These are phyloP conservation scores for Hyppa rectilinea DNA, from an alignment of 2,888 invertebrate genomes.

Conservation along the genomic window DNA sequence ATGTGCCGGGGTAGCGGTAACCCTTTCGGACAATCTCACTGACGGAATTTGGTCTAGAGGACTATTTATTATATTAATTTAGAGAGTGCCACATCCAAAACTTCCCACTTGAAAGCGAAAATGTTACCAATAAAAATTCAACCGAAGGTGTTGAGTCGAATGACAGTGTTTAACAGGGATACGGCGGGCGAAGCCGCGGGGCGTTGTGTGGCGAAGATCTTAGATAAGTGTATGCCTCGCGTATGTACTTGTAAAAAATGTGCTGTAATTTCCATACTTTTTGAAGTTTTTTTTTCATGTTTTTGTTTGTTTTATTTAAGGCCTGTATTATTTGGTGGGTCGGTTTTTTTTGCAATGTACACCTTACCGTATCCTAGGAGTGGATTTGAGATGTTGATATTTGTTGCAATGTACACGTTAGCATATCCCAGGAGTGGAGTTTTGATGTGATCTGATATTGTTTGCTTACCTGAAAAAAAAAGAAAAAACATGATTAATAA, in stretches of 20 bases:
- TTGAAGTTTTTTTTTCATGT: slow-evolving; percentile 15
- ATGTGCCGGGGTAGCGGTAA: no score
- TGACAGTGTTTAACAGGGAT: slow-evolving; percentile 70
- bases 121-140: slow-evolving; percentile 81
- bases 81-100: slow-evolving; percentile 66
- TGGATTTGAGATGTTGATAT: background rate
- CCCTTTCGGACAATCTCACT: no score
- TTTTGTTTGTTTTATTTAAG: slow-evolving; percentile 2
- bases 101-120: slow-evolving; percentile 58
- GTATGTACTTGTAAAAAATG: slow-evolving; percentile 39
- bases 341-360: background rate
- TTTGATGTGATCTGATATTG: background rate
- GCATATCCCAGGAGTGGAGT: background rate
- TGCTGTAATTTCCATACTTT: slow-evolving; percentile 59
- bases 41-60: no score
- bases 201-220: slow-evolving; percentile 63
- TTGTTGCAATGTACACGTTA: background rate
- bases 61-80: no score
- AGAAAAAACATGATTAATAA: slow-evolving; percentile 14
- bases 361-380: slow-evolving; percentile 7
- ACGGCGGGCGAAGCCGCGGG: slow-evolving; percentile 68
- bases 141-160: slow-evolving; percentile 85
- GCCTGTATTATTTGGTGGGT: background rate
- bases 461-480: slow-evolving; percentile 54
- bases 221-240: slow-evolving; percentile 53